Base-by-base conservation (phyloP, 2,888 invertebrate species). In the Iselma pallidipennis region DNA sequence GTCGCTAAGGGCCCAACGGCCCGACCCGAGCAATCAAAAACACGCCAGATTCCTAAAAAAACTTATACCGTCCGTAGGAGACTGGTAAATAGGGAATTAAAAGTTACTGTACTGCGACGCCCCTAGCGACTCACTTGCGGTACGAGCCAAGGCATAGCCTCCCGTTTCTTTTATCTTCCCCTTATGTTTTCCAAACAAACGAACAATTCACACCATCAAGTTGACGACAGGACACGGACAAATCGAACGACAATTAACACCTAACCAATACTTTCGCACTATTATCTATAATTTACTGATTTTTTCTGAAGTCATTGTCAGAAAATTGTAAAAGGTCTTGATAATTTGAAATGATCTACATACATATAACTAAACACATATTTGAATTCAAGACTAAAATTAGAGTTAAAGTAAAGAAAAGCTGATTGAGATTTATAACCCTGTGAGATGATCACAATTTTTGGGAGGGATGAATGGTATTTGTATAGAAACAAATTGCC, bases 11-110 rank as follows among this genome's bases (percentile, higher is more conserved):
- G 79, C 82, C 81, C 83, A 59, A 68, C 83, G 84, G 85, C 84
- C 84, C 85, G 85, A 85, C 86, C 86, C 85, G 85, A 85, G 85
- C 86, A 86, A 86, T 86, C 86, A 78, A 78, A 78, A 77, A 76
- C 76, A 76, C 72, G 74, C 74, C 77, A 77, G 75, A 77, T 76
- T 76, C 73, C 74, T 71, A 76, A 71, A 76, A 77, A 77, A 76
- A 71, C 74, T 74, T 74, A 73, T 72, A 66, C 66, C 72, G 70
- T 71, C 68, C 69, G 72, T 71, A 71, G 72, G 74, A 75, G 74
- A 74, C 73, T 71, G 71, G 72, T 72, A 76, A 76, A 75, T 72
- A 70, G 75, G 76, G 76, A 76, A 77, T 77, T 76, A 73, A 75
- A 76, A 77, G 74, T 77, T 76, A 74, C 74, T 70, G 72, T 71